phyloP scores from a whole-genome alignment of 2,113 vertebrate species.

The Naja naja region DNA sequence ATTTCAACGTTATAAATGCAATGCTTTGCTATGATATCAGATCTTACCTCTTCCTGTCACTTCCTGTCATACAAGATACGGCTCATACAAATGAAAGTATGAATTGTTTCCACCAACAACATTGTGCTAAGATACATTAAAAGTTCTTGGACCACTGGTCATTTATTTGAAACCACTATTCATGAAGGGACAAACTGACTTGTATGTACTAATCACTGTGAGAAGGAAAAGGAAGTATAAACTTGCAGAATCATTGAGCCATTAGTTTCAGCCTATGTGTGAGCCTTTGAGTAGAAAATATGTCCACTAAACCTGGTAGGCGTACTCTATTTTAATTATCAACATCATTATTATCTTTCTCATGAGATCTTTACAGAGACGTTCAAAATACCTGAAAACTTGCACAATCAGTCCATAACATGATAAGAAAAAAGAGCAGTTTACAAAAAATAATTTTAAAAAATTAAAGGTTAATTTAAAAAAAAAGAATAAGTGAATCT shows the following conservation, averaged over 20 bases:
- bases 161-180: not conserved
- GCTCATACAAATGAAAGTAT: not conserved
- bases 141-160: not conserved
- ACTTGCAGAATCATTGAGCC: not conserved
- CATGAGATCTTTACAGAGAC: not conserved
- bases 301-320: not conserved
- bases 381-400: not conserved
- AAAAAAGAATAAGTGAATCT: not conserved
- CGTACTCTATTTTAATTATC: not conserved
- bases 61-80: too few relatives aligned
- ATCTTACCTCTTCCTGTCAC: too few relatives aligned
- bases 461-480: not conserved
- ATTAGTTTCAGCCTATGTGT: not conserved
- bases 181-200: not conserved
- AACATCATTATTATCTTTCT: not conserved
- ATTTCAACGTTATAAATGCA: not conserved
- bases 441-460: not conserved
- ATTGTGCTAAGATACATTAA: not conserved
- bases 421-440: not conserved
- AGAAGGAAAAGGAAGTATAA: not conserved
- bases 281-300: not conserved
- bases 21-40: not conserved
- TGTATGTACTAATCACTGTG: not conserved
- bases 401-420: not conserved
- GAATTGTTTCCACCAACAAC: not conserved